A percentile compares a stretch with the other conserved stretches of the same genome.
phyloP scores from a whole-genome alignment of 2,888 invertebrate species.

The Scrobipalpa costella region DNA sequence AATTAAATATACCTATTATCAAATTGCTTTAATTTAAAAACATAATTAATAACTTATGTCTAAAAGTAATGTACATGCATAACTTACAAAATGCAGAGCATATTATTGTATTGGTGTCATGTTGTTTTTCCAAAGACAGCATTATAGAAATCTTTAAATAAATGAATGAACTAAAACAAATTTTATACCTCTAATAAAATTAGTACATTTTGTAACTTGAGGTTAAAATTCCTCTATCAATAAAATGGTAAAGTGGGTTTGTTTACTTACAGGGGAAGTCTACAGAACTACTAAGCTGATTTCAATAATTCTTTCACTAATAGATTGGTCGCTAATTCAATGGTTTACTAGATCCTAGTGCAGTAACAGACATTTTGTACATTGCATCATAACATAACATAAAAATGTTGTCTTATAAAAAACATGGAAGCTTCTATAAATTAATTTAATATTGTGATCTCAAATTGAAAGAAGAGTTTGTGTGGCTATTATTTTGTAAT shows the following conservation, averaged over 20 bases:
- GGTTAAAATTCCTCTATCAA: too few relatives aligned
- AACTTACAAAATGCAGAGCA: conserved; percentile 24
- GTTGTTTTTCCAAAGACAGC: not conserved
- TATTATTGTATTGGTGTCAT: conserved; percentile 18
- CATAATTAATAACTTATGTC: conserved; percentile 9
- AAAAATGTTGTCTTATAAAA: not conserved
- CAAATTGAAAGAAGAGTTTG: not conserved
- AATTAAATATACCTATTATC: conserved; percentile 16
- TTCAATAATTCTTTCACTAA: too few relatives aligned
- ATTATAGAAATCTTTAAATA: too few relatives aligned
- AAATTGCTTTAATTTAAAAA: not conserved
- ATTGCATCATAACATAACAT: not conserved
- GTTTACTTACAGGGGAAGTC: too few relatives aligned
- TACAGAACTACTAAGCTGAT: too few relatives aligned
- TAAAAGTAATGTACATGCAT: not conserved
- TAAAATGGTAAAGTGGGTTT: too few relatives aligned
- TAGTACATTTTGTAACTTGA: not conserved
- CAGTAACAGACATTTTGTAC: conserved; percentile 8
- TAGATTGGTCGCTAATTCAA: not conserved
- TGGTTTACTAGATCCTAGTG: not conserved
- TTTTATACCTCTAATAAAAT: too few relatives aligned
- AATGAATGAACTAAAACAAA: too few relatives aligned
- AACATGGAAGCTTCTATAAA: too few relatives aligned
- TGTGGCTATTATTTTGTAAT: not conserved
- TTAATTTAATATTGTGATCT: too few relatives aligned